Evolutionary conservation across 2,113 vertebrate species (phyloP).

Genomic region (Noctilio leporinus): DNA sequence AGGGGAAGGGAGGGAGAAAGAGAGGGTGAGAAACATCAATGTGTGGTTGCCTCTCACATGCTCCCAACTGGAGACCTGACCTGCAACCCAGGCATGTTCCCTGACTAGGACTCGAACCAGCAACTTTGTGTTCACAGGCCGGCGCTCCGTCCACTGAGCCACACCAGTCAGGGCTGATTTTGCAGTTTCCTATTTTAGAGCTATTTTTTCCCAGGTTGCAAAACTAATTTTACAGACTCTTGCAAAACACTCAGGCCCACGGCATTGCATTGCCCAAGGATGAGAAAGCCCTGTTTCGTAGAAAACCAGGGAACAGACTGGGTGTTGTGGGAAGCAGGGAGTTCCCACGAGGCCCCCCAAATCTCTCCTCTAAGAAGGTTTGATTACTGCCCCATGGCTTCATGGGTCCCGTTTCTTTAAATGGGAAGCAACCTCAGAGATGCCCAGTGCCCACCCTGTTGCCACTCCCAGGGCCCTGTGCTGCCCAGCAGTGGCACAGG

Average conservation of each 20-base stretch:
- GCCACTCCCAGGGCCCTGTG: not conserved
- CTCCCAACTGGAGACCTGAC: too few relatives aligned
- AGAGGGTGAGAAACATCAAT: too few relatives aligned
- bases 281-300: not conserved
- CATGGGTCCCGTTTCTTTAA: not conserved
- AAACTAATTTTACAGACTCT: constrained; percentile 36
- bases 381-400: not conserved
- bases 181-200: constrained; percentile 42
- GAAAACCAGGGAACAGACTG: not conserved
- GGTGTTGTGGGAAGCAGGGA: not conserved
- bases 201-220: not conserved
- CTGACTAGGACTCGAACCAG: too few relatives aligned
- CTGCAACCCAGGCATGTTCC: too few relatives aligned
- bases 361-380: not conserved
- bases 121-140: too few relatives aligned
- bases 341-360: not conserved
- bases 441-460: not conserved
- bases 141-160: too few relatives aligned
- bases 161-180: too few relatives aligned
- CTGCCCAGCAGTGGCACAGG: not conserved
- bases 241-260: not conserved
- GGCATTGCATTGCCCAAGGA: not conserved
- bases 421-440: not conserved
- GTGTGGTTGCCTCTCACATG: too few relatives aligned
- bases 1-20: too few relatives aligned